Base-by-base conservation (phyloP, 2,888 invertebrate genomes). In the Amiota communis region DNA sequence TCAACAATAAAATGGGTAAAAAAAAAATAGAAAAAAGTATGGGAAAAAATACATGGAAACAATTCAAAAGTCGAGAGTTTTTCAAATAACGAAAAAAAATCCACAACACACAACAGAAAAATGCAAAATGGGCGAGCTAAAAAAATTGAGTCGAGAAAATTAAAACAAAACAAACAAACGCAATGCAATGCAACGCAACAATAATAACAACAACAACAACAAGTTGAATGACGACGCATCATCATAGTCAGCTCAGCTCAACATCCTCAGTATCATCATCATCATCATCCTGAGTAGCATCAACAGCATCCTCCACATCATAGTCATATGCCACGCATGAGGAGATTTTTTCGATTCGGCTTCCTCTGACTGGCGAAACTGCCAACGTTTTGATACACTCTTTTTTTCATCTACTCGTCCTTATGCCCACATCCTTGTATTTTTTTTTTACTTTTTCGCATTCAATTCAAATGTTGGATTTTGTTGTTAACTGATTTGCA, bases 11-110 rank as follows among this genome's bases (percentile, higher is more conserved):
- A 15, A 17, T 17, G 17, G 17, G 59, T 59, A 9, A 57, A 61
- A 51, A 36, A 36, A 6, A 36, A 23, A 23, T 2, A 23, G 3
- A 23, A 1, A 23, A 23, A 23, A 23, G 23, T 23, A 23, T 23
- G 23, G 23, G 36, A 6, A 87, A 83, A 84, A 83, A 87, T 83
- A 85, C 81, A 87, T 87, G 84, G 83, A 86, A 84, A 86, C 88
- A 88, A 86, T 89, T 88, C 88, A 86, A 83, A 87, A 83, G 87
- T 87, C 85, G 89, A 88, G 89, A 87, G 88, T 88, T 87, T 89
- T 88, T 89, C 88, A 89, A 88, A 88, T 85, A 88, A 86, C 86
- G 86, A 86, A 83, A 83, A 85, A 73, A 71, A 69, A 70, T 59
- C 20, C 47, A 47, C 47, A 48, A 48, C 53, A 59, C 9, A 11